Evolutionary conservation across 2,888 invertebrate species (phyloP).

Genomic region (Agonopterix heracliana): DNA sequence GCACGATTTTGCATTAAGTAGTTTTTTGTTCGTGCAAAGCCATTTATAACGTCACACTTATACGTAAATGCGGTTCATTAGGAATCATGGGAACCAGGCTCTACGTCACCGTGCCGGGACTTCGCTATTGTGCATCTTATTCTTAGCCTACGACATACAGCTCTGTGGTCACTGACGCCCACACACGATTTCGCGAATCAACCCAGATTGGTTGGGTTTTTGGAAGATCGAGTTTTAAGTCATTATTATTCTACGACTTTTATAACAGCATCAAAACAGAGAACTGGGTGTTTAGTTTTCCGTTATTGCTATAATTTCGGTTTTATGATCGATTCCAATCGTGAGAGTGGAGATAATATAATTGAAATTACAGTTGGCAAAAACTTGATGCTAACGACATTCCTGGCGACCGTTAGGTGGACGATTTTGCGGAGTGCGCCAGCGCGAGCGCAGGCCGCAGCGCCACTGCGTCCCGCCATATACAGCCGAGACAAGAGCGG

Average conservation of each 20-base stretch:
- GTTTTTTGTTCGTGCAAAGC: slow-evolving; percentile 63
- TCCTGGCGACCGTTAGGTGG: slow-evolving; percentile 65
- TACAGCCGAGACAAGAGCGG: slow-evolving; percentile 15
- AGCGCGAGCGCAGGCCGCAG: slow-evolving; percentile 18
- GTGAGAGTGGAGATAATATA: slow-evolving; percentile 43
- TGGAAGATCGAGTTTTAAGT: slow-evolving; percentile 7
- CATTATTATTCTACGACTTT: slow-evolving; percentile 10
- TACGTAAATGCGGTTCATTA: slow-evolving; percentile 54
- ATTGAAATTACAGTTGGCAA: slow-evolving; percentile 49
- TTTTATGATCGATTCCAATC: slow-evolving; percentile 40
- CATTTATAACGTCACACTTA: slow-evolving; percentile 62
- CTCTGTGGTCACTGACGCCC: not conserved
- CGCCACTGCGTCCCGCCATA: slow-evolving; percentile 21
- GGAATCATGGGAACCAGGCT: slow-evolving; percentile 44
- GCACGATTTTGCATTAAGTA: slow-evolving; percentile 69
- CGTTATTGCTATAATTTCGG: slow-evolving; percentile 36
- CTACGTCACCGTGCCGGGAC: slow-evolving; percentile 39
- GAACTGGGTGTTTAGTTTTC: slow-evolving; percentile 19
- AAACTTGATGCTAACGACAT: slow-evolving; percentile 62
- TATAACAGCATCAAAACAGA: not conserved
- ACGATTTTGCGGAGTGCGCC: slow-evolving; percentile 39
- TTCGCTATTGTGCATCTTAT: not conserved
- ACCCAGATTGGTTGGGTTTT: not conserved
- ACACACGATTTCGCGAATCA: not conserved
- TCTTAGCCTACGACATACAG: not conserved